Base-by-base conservation (phyloP, 2,113 vertebrate genomes). In the Regulus satrapa region DNA sequence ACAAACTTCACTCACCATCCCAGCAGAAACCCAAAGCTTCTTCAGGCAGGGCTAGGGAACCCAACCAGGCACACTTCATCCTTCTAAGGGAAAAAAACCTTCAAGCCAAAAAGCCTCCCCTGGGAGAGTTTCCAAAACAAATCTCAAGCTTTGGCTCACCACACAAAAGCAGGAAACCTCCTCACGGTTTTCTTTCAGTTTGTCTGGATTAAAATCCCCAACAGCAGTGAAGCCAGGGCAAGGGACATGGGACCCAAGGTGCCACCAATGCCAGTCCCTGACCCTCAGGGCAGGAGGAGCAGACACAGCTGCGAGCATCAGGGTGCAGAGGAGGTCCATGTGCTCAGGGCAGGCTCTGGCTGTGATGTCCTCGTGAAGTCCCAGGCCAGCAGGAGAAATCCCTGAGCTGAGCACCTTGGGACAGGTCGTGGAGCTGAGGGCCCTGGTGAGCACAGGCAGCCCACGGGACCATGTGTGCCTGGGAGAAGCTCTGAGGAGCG, bases 121-220 rank as follows among this genome's bases (percentile, higher is more conserved):
- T 55, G 94, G 90, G 94, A 94, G 63, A 81, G 59, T 25, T 94
- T 95, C 90, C 87, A 91, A 91, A 94, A 86, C 64, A 91, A 95
- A 93, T 52, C 49, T 54, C 2, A 2, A 77, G 66, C 61, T 23
- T 85, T 56, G 58, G 79, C 67, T 76, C 14, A 17, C 25, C 3
- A 1, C 14, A 79, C 59, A 88, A 85, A 79, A 79, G 86, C 2
- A 5, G 66, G 71, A 75, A 85, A 76, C 12, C 20, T 92, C 67
- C 36, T 6, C 2, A 45, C 75, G 49, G 32, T 89, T 90, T 79
- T 73, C 62, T 49, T 93, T 79, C 49, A 56, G 56, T 23, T 64
- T 73, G 61, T 81, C 87, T 67, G 18, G 24, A 59, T 23, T 21
- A 89, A 31, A 74, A 40, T 79, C 34, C 41, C 36, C 24, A 59